phyloP scores from a whole-genome alignment of 2,113 vertebrate species.

The Hemicordylus capensis region DNA sequence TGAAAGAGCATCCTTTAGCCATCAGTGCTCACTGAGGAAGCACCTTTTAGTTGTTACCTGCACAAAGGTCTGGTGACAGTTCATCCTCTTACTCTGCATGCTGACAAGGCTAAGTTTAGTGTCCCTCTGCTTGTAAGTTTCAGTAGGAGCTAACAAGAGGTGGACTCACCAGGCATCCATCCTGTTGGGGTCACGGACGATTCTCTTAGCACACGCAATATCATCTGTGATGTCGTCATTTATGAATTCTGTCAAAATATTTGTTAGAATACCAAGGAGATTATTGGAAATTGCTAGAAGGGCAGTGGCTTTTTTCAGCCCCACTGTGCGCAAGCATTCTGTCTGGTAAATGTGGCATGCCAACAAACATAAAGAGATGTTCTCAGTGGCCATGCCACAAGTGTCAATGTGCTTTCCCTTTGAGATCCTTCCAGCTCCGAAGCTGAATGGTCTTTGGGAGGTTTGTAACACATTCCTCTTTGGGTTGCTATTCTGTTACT shows the following conservation, averaged over 20 bases:
- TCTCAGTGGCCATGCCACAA: not conserved
- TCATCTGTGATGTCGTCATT: constrained; percentile 6
- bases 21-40: not conserved
- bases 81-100: not conserved
- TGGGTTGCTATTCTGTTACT: not conserved
- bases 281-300: not conserved
- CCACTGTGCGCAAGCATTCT: not conserved
- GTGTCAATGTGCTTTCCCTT: not conserved
- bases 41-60: not conserved
- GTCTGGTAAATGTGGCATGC: not conserved
- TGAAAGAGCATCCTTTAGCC: not conserved
- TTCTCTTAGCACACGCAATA: not conserved
- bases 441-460: not conserved
- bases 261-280: not conserved
- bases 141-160: not conserved
- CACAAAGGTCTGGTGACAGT: not conserved
- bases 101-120: too few relatives aligned
- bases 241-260: not conserved
- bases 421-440: not conserved
- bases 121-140: too few relatives aligned
- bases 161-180: constrained; percentile 5
- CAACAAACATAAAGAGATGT: not conserved
- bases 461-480: not conserved
- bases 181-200: not conserved
- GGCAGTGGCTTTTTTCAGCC: not conserved